Evolutionary conservation across 2,888 invertebrate species (phyloP).

Genomic region (Mimachlamys varia): DNA sequence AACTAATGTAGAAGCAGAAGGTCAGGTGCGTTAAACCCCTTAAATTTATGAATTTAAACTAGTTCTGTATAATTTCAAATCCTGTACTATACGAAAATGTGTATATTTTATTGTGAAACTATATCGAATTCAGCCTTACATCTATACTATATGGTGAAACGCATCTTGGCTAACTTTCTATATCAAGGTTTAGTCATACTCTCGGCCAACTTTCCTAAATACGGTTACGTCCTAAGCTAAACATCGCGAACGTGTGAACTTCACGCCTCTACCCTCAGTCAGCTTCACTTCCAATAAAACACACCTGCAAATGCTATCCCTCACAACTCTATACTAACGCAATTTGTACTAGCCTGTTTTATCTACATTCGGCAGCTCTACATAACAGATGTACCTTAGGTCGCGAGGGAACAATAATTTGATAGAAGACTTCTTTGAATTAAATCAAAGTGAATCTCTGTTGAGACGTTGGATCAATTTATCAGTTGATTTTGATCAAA

Average conservation of each 20-base stretch:
- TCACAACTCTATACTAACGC: not conserved
- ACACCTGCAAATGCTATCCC: not conserved
- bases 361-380: not conserved
- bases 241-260: not conserved
- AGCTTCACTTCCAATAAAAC: not conserved
- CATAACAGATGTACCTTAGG: constrained; percentile 14
- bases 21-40: too few relatives aligned
- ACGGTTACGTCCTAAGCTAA: not conserved
- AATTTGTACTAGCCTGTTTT: not conserved
- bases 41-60: too few relatives aligned
- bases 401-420: constrained; percentile 18
- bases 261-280: not conserved
- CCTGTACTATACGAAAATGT: too few relatives aligned
- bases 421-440: constrained; percentile 28
- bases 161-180: too few relatives aligned
- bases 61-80: too few relatives aligned
- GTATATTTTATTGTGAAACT: too few relatives aligned
- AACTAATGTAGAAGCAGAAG: too few relatives aligned
- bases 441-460: constrained; percentile 25
- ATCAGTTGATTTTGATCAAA: constrained; percentile 29
- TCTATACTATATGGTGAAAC: too few relatives aligned
- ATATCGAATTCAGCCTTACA: too few relatives aligned
- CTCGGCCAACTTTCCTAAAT: not conserved
- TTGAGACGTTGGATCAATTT: constrained; percentile 31
- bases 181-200: not conserved